A percentile compares a stretch with the other conserved stretches of the same genome.
Evolutionary conservation across 2,888 invertebrate genomes (phyloP).

Genomic region (Macaria liturata): DNA sequence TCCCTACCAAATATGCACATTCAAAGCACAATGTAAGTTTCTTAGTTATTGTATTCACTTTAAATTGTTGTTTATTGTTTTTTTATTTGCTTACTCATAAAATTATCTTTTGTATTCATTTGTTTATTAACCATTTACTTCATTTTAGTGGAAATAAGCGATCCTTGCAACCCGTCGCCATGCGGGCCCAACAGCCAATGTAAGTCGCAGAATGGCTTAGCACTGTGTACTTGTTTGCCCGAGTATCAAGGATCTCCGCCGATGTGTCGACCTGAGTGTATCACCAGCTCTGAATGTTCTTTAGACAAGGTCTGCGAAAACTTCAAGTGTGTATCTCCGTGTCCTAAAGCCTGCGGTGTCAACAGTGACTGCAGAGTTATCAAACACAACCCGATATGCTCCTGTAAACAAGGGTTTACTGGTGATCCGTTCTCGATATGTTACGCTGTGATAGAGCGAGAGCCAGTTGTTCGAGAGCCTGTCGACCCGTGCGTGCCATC

Average conservation of each 20-base stretch:
- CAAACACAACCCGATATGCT: constrained; percentile 88
- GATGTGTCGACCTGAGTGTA: constrained; percentile 87
- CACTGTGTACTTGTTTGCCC: constrained; percentile 88
- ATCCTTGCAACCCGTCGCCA: constrained; percentile 87
- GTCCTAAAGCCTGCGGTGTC: constrained; percentile 87
- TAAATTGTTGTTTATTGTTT: not conserved
- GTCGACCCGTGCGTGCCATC: constrained; percentile 88
- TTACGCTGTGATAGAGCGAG: constrained; percentile 55
- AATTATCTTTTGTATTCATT: too few species aligned
- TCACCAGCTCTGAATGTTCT: constrained; percentile 86
- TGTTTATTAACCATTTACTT: not conserved
- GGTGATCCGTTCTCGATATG: constrained; percentile 86
- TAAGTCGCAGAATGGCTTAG: constrained; percentile 80
- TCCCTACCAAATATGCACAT: constrained; percentile 86
- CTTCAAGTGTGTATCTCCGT: constrained; percentile 88
- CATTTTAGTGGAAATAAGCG: constrained; percentile 59
- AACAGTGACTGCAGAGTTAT: constrained; percentile 88
- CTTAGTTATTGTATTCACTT: not conserved
- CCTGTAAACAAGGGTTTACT: constrained; percentile 84
- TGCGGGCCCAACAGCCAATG: constrained; percentile 90
- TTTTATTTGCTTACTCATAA: not conserved
- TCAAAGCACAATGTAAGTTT: constrained; percentile 82
- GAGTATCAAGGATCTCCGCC: constrained; percentile 87
- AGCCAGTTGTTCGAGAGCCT: constrained; percentile 48
- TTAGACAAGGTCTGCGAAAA: constrained; percentile 86